Percentiles rank a stretch among this genome's conserved stretches.
phyloP scores from a whole-genome alignment of 2,797 vertebrate species.

The Aythya fuligula region DNA sequence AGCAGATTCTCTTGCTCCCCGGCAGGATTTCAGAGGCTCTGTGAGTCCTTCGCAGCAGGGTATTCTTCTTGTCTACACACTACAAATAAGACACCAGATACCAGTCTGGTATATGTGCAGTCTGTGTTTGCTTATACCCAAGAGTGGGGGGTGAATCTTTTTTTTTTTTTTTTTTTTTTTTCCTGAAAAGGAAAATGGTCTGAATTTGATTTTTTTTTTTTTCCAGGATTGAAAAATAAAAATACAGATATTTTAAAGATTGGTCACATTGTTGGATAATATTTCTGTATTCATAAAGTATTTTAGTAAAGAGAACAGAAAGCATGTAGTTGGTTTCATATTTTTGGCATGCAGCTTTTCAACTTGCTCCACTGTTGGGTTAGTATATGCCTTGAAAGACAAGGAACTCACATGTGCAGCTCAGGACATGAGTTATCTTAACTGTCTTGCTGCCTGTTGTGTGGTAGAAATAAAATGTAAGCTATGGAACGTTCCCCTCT shows the following conservation, averaged over 20 bases:
- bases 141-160: not conserved
- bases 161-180: fast-evolving
- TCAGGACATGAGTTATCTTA: not conserved
- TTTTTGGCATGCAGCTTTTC: slow-evolving; percentile 26
- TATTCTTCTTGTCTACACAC: slow-evolving; percentile 51
- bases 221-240: not conserved
- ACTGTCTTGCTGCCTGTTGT: not conserved
- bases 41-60: slow-evolving; percentile 63
- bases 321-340: not conserved
- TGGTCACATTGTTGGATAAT: not conserved
- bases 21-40: slow-evolving; percentile 43
- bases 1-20: slow-evolving; percentile 61
- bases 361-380: not conserved
- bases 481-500: not conserved
- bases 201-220: not conserved
- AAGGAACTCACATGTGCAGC: not conserved
- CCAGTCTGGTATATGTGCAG: not conserved
- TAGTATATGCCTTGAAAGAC: not conserved
- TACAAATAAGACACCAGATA: slow-evolving; percentile 8
- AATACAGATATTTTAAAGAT: not conserved
- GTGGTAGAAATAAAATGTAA: not conserved
- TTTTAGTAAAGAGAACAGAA: not conserved
- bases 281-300: not conserved
- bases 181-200: not conserved
- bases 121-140: not conserved